A percentile compares a stretch with the other conserved stretches of the same genome.
Conservation (phyloP, 2,797 vertebrate genomes). For the Thripadectes ignobilis region DNA sequence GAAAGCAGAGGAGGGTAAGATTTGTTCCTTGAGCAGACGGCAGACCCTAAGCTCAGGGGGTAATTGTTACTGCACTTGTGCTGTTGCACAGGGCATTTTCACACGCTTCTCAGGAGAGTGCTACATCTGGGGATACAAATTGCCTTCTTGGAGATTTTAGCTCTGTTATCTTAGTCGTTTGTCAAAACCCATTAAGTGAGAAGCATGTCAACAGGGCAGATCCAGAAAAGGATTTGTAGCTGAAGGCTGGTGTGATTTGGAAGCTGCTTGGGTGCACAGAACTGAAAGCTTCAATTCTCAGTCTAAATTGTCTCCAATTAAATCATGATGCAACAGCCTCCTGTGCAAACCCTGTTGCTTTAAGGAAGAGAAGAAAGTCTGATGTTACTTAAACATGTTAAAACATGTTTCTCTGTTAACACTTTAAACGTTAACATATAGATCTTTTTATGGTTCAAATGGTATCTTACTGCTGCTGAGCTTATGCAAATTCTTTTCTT, state of each 20-base stretch:
- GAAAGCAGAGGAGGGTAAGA: slow-evolving; percentile 88
- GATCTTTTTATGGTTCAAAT: neutral
- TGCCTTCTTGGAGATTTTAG: neutral
- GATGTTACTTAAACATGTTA: neutral
- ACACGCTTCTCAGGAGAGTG: neutral
- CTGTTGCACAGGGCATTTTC: neutral
- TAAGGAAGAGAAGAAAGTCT: neutral
- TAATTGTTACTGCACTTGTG: neutral
- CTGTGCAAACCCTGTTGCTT: neutral
- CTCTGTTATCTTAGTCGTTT: neutral
- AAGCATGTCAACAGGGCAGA: neutral
- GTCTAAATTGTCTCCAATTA: neutral
- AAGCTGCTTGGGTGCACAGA: neutral
- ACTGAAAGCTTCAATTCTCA: neutral
- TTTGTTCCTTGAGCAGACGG: neutral
- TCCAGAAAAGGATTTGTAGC: neutral
- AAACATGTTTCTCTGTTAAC: neutral
- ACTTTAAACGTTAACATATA: neutral
- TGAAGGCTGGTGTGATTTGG: neutral
- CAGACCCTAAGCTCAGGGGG: neutral
- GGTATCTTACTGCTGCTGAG: neutral
- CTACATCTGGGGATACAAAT: neutral
- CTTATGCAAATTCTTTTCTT: neutral
- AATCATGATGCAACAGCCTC: neutral
- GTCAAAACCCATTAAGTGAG: neutral